Base-by-base conservation (phyloP, 2,888 invertebrate genomes). In the Magallana nippona region DNA sequence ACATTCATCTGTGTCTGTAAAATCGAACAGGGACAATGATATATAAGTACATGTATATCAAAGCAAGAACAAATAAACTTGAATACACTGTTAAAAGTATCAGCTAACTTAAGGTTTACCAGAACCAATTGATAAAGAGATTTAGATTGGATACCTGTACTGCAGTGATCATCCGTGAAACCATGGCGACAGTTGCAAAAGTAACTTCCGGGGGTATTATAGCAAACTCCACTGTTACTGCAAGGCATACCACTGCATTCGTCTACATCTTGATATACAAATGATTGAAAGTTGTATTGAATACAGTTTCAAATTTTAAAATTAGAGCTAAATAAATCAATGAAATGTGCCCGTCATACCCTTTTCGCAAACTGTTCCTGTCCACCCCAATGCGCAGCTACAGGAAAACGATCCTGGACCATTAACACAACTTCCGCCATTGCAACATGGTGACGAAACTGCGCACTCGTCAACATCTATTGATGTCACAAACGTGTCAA, bases 381-480 rank as follows among this genome's bases (percentile, higher is more conserved):
- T 71, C 60, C 58, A 82, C 2, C 71, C 82, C 3, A 15, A 15
- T 55, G 8, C 10, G 44, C 82, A 82, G 11, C 17, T 56, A 19
- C 82, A 82, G 13, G 17, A n/a, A 57, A 82, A 82, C 13, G 63
- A 63, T 8, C 82, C 82, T 56, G 56, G 78, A 17, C 3, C 27
- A 15, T 82, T 82, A 15, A 82, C 27, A 56, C 82, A 82, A n/a
- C 77, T 27, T 44, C 56, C 78, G 56, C 78, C 78, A 77, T 82
- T 77, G 19, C 55, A 15, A 63, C 77, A 82, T 15, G 82, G 82
- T 15, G n/a, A 55, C 3, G 82, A 56, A 5, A 22, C 32, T 32
- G 71, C 71, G 15, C 71, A 71, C 27, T 71, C 71, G 27, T 71
- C 71, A 71, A 32, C 32, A 15, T 71, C 71, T 71, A 11, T 19